Evolutionary conservation across 2,113 vertebrate species (phyloP).

Genomic region (Eleginops maclovinus): DNA sequence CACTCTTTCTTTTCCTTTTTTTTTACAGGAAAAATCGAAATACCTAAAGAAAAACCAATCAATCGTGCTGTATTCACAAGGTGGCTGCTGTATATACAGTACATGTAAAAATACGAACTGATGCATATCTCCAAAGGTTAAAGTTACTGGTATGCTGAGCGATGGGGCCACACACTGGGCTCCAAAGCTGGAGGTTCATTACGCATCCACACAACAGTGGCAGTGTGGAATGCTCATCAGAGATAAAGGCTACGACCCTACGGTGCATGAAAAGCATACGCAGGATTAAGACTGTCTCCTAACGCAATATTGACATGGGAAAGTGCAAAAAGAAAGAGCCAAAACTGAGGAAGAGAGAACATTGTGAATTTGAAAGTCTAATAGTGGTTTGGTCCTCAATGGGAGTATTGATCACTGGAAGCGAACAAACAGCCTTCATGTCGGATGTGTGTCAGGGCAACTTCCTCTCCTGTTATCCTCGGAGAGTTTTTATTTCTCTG

Average conservation of each 20-base stretch:
- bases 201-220: slow-evolving; percentile 60
- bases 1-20: slow-evolving; percentile 9
- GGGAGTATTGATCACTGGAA: slow-evolving; percentile 62
- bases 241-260: slow-evolving; percentile 28
- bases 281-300: slow-evolving; percentile 6
- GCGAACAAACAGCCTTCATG: slow-evolving; percentile 48
- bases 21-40: slow-evolving; percentile 4
- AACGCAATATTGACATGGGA: background rate
- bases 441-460: slow-evolving; percentile 29
- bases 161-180: slow-evolving; percentile 63
- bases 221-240: slow-evolving; percentile 55
- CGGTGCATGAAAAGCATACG: slow-evolving; percentile 27
- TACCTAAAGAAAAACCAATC: slow-evolving; percentile 30
- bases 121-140: slow-evolving; percentile 32
- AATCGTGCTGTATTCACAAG: background rate
- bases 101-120: background rate
- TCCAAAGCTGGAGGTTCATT: slow-evolving; percentile 66
- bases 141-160: slow-evolving; percentile 39
- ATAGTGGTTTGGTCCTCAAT: slow-evolving; percentile 36
- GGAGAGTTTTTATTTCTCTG: slow-evolving; percentile 25
- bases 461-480: slow-evolving; percentile 36
- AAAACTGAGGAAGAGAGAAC: background rate
- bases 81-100: background rate
- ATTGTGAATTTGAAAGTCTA: slow-evolving; percentile 39
- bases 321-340: background rate